Evolutionary conservation across 2,113 vertebrate genomes (phyloP), one percentile per base, ranked within the genome.

Genomic region (Eonycteris spelaea): DNA sequence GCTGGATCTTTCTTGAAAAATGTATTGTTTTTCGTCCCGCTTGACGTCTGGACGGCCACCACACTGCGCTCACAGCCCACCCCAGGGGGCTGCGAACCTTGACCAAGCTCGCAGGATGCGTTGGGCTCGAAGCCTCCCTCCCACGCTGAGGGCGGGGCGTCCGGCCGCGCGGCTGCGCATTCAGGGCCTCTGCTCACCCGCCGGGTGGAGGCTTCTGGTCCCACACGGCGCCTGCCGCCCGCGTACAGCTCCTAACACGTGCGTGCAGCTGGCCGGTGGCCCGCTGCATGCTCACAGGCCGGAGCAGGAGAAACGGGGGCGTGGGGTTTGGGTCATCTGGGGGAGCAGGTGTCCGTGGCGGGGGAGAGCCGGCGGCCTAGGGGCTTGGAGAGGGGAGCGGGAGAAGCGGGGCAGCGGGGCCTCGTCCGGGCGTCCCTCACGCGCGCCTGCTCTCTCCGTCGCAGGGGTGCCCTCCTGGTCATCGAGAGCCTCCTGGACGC

Each of bases 401-500:
- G 45, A 48, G 45, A 12, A 12, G 45, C 3, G 1, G 0, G 30
- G 22, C n/a, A 30, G 43, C 6, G 6, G 19, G 19, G 55, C 6
- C 9, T 13, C 45, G 12, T 48, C 45, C 57, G 1, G 3, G 12
- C 33, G 28, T 61, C 28, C 4, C 61, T 33, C 19, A 33, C 0
- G 11, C 12, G 15, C 15, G 0, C 0, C 35, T 3, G 45, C 45
- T 12, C 9, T 45, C 51, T 38, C 30, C 0, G 16, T 2, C 16
- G 1, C 86, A 99, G 99, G 99, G 98, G 99, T 0, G 99, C 97
- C 2, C 97, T 99, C 68, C 90, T 99, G 95, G 78, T 99, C 91
- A 97, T 99, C 40, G 99, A 99, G 95, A 98, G 98, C 0, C 94
- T 99, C 40, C 98, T 99, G 86, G 96, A 98, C 5, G 99, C 99